Percentiles rank a stretch among this genome's conserved stretches.
phyloP scores from a whole-genome alignment of 2,888 invertebrate genomes.

The Tanypteryx hageni region DNA sequence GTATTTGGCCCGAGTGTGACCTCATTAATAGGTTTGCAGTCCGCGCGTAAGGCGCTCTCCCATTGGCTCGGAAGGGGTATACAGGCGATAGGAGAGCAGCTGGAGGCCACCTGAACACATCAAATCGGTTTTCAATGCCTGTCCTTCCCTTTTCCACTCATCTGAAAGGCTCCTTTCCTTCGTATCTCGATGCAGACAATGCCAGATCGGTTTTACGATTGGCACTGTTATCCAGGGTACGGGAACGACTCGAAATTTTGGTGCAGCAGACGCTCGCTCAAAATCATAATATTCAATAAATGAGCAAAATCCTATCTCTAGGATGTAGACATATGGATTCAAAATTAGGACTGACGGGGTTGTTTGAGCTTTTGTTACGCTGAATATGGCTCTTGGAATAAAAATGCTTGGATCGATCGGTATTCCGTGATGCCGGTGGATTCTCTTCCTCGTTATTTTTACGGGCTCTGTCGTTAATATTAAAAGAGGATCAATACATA shows the following conservation, averaged over 20 bases:
- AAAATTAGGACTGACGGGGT: too few relatives aligned
- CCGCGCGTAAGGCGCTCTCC: not conserved
- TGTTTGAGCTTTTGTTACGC: too few relatives aligned
- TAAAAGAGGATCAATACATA: too few relatives aligned
- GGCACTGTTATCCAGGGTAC: not conserved
- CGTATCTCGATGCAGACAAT: conserved; percentile 3
- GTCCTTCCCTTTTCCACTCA: not conserved
- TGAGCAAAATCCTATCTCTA: too few relatives aligned
- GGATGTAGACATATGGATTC: too few relatives aligned
- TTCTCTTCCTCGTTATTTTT: too few relatives aligned
- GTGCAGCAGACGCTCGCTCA: not conserved
- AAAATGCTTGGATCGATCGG: too few relatives aligned
- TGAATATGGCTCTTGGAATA: too few relatives aligned
- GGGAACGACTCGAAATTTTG: not conserved
- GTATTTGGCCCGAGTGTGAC: conserved; percentile 42
- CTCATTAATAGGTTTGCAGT: conserved; percentile 35
- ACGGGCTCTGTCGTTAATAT: too few relatives aligned
- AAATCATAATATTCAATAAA: not conserved
- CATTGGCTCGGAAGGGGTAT: conserved; percentile 10
- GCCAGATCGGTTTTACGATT: conserved; percentile 31
- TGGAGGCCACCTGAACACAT: conserved; percentile 22
- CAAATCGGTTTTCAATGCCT: not conserved
- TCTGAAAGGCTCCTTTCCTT: not conserved
- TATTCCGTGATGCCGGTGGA: too few relatives aligned
- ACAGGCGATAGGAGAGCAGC: conserved; percentile 35